Evolutionary conservation across 2,113 vertebrate species (phyloP).

Genomic region (Nyctereutes procyonoides): DNA sequence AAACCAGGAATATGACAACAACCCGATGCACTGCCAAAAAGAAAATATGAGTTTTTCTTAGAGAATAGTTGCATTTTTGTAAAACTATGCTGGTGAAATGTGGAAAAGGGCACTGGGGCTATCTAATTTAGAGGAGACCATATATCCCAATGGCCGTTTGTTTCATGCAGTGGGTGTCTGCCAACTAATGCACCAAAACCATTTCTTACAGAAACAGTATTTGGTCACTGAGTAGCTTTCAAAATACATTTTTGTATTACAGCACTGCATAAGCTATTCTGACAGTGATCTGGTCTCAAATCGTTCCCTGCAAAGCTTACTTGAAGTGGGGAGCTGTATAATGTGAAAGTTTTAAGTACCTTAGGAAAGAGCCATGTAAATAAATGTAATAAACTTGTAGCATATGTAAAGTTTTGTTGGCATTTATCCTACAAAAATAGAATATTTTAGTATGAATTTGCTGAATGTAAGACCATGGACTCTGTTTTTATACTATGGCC

Average conservation of each 20-base stretch:
- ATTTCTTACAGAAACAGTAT: slow-evolving; percentile 5
- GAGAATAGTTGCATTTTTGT: not conserved
- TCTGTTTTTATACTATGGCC: slow-evolving; percentile 88
- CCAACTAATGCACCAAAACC: slow-evolving; percentile 61
- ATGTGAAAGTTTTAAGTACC: slow-evolving; percentile 53
- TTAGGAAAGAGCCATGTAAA: slow-evolving; percentile 95
- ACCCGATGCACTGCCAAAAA: slow-evolving; percentile 55
- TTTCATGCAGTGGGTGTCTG: not conserved
- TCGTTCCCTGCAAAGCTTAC: slow-evolving; percentile 34
- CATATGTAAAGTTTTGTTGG: slow-evolving; percentile 97
- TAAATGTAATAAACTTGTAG: slow-evolving; percentile 97
- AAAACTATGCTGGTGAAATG: not conserved
- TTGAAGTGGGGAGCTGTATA: slow-evolving; percentile 60
- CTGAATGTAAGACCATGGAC: slow-evolving; percentile 93
- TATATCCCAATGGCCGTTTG: not conserved
- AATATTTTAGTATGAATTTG: slow-evolving; percentile 98
- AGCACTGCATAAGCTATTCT: slow-evolving; percentile 19
- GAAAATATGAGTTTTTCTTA: slow-evolving; percentile 52
- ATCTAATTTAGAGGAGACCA: not conserved
- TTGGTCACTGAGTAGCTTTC: slow-evolving; percentile 66
- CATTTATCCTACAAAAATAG: slow-evolving; percentile 91
- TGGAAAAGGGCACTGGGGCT: not conserved
- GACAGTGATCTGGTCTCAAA: slow-evolving; percentile 46
- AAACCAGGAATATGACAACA: not conserved
- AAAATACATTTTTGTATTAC: slow-evolving; percentile 60